These are phyloP conservation scores for Ditylenchus dipsaci DNA, from an alignment of 1,140 invertebrate genomes.

Conservation along the genomic window DNA sequence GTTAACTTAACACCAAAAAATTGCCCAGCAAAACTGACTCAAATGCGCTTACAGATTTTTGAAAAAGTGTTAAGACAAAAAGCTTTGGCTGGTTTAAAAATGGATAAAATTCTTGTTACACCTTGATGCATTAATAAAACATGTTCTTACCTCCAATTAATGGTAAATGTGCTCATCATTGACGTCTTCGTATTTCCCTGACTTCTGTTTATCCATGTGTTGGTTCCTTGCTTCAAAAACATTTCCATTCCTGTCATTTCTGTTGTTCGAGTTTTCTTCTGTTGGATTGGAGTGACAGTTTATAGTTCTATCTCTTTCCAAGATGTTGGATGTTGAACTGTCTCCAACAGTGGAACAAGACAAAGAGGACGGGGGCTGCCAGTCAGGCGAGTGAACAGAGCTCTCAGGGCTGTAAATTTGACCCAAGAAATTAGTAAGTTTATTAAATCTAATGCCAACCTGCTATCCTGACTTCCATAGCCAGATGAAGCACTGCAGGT, in stretches of 20 bases:
- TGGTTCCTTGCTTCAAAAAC: too few relatives aligned
- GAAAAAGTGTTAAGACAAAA: too few relatives aligned
- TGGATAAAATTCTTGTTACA: too few relatives aligned
- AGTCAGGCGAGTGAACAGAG: slow-evolving; percentile 38
- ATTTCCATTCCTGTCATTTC: too few relatives aligned
- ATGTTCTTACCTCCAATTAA: slow-evolving; percentile 23
- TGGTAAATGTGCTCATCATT: slow-evolving; percentile 28
- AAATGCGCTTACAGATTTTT: too few relatives aligned
- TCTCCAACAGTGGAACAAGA: neutral
- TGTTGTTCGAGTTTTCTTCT: neutral
- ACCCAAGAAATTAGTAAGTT: too few relatives aligned
- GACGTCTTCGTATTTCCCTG: neutral
- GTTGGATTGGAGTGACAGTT: slow-evolving; percentile 14
- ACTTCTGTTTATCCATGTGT: neutral
- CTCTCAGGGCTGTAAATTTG: slow-evolving; percentile 37
- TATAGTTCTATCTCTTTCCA: slow-evolving; percentile 29
- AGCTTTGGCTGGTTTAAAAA: too few relatives aligned
- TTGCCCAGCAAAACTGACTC: too few relatives aligned
- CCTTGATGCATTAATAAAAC: too few relatives aligned
- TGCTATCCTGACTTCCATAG: slow-evolving; percentile 35
- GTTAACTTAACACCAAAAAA: too few relatives aligned
- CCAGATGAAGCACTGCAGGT: slow-evolving; percentile 26
- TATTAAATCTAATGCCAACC: too few relatives aligned
- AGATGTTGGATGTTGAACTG: slow-evolving; percentile 1
- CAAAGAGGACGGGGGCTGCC: slow-evolving; percentile 22